Percentiles rank a stretch among this genome's conserved stretches.
Conservation (phyloP, 2,797 vertebrate genomes). For the Erethizon dorsatum region DNA sequence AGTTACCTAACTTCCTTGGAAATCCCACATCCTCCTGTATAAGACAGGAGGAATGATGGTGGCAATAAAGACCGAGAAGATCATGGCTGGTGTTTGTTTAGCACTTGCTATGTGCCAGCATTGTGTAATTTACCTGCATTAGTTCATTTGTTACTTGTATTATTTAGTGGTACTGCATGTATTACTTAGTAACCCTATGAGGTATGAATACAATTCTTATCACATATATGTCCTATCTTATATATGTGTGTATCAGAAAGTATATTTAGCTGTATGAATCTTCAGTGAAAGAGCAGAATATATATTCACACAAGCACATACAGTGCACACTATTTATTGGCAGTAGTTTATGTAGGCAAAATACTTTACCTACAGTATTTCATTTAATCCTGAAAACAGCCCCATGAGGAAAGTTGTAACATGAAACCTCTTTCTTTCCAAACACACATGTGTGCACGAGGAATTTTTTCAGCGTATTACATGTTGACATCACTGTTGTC, state of each 20-base stretch:
- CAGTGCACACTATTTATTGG: neutral
- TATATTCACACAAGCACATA: neutral
- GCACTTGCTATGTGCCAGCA: neutral
- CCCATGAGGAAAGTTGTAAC: neutral
- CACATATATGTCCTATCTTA: neutral
- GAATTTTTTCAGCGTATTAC: neutral
- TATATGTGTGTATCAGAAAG: constrained; percentile 83
- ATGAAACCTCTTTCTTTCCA: constrained; percentile 1
- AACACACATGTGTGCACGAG: neutral
- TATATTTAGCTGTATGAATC: constrained; percentile 88
- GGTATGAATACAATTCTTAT: neutral
- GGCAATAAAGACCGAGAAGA: too few species aligned
- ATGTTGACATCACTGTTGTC: neutral
- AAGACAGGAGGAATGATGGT: neutral
- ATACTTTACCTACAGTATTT: neutral
- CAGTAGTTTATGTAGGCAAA: neutral
- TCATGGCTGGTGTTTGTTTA: neutral
- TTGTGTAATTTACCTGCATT: neutral
- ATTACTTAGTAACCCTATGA: neutral
- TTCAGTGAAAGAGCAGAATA: constrained; percentile 87
- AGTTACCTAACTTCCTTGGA: neutral
- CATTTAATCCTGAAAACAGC: neutral
- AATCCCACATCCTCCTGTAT: neutral
- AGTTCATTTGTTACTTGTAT: constrained; percentile 7
- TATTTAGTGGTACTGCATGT: neutral